A percentile compares a stretch with the other conserved stretches of the same genome.
Evolutionary conservation across 2,113 vertebrate species (phyloP).

Genomic region (Ibidorhyncha struthersii): DNA sequence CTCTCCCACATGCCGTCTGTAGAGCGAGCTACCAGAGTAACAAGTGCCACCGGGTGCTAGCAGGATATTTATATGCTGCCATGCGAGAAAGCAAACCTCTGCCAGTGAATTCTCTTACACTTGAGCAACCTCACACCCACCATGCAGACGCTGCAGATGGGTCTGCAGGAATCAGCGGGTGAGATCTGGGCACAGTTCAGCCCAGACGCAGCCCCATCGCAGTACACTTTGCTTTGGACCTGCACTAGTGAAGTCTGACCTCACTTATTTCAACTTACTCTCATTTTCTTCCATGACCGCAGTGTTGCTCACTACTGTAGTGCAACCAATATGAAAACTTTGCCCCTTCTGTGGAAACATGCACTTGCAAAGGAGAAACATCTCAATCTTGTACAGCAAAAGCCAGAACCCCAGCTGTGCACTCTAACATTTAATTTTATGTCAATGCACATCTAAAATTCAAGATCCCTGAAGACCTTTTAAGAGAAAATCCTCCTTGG

Average conservation of each 20-base stretch:
- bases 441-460: slow-evolving; percentile 62
- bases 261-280: background rate
- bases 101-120: background rate
- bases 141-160: background rate
- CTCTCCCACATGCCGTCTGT: background rate
- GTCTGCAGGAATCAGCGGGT: background rate
- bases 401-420: slow-evolving; percentile 55
- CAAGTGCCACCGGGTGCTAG: background rate
- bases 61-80: accelerated
- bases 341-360: background rate
- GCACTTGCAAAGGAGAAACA: background rate
- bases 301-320: background rate
- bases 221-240: background rate
- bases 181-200: background rate
- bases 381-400: background rate
- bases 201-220: background rate
- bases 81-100: accelerated
- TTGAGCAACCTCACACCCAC: background rate
- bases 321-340: background rate
- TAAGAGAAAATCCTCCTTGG: slow-evolving; percentile 66
- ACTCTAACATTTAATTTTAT: slow-evolving; percentile 39
- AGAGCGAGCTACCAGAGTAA: accelerated
- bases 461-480: slow-evolving; percentile 65
- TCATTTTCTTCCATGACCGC: accelerated
- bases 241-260: background rate